Percentiles rank a stretch among this genome's conserved stretches.
Conservation (phyloP, 2,888 invertebrate species). For the Volucella bombylans region DNA sequence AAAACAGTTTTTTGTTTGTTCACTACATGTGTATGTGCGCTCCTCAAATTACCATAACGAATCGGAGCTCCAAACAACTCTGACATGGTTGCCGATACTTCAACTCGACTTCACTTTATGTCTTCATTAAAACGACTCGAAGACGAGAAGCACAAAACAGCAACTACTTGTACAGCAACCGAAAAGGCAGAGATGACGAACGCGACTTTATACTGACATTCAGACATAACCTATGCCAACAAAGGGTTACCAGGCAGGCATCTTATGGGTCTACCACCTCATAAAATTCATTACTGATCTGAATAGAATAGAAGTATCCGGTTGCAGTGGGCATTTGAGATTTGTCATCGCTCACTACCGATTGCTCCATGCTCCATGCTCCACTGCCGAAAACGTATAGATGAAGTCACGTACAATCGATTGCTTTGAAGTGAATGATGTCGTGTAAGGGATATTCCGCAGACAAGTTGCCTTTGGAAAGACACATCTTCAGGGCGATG, state of each 20-base stretch:
- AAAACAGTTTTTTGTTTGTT: slow-evolving; percentile 25
- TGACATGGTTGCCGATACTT: slow-evolving; percentile 40
- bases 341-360: slow-evolving; percentile 62
- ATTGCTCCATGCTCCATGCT: slow-evolving; percentile 43
- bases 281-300: slow-evolving; percentile 59
- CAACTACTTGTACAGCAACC: background rate
- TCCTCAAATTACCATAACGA: slow-evolving; percentile 70
- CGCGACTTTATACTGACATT: slow-evolving; percentile 52
- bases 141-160: slow-evolving; percentile 50
- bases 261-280: slow-evolving; percentile 61
- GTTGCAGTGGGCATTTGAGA: slow-evolving; percentile 71
- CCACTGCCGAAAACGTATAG: slow-evolving; percentile 63
- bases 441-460: slow-evolving; percentile 35
- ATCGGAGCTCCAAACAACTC: slow-evolving; percentile 43
- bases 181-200: slow-evolving; percentile 29
- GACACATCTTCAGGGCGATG: slow-evolving; percentile 64
- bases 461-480: slow-evolving; percentile 65
- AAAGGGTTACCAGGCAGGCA: slow-evolving; percentile 61
- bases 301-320: slow-evolving; percentile 73
- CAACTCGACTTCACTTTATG: slow-evolving; percentile 54
- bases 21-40: slow-evolving; percentile 19
- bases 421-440: slow-evolving; percentile 59
- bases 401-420: slow-evolving; percentile 65
- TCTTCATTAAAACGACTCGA: slow-evolving; percentile 71
- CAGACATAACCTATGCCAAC: slow-evolving; percentile 71